phyloP scores from a whole-genome alignment of 1,140 invertebrate species.

The Atta texana region DNA sequence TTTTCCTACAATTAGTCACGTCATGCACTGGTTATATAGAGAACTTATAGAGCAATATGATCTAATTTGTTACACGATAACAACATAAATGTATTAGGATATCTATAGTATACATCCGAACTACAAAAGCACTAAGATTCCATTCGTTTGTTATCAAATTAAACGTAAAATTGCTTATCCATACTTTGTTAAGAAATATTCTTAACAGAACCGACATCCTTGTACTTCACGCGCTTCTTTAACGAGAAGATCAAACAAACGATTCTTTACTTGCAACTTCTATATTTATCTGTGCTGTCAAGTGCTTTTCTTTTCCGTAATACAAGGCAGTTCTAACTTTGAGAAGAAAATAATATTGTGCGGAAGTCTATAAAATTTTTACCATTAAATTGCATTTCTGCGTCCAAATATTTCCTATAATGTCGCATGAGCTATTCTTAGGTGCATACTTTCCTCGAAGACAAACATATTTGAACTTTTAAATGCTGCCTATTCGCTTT shows the following conservation, averaged over 20 bases:
- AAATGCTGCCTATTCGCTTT: conserved; percentile 27
- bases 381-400: neutral
- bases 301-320: neutral
- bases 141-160: conserved; percentile 7
- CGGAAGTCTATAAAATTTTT: neutral
- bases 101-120: neutral
- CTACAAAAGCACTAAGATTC: neutral
- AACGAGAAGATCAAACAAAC: conserved; percentile 10
- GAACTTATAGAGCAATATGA: neutral
- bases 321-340: neutral
- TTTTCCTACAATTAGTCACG: neutral
- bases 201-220: neutral
- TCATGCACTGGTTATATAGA: neutral
- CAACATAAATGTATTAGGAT: neutral
- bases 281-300: conserved; percentile 5
- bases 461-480: conserved; percentile 34
- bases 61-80: conserved; percentile 21
- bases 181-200: neutral
- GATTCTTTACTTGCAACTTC: neutral
- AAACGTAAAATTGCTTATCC: conserved; percentile 22
- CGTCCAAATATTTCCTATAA: conserved; percentile 33
- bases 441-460: neutral
- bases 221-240: neutral
- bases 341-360: neutral
- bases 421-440: conserved; percentile 31